These are phyloP conservation scores for Toxotes chatareus DNA, from an alignment of 2,113 vertebrate species.

Conservation along the genomic window DNA sequence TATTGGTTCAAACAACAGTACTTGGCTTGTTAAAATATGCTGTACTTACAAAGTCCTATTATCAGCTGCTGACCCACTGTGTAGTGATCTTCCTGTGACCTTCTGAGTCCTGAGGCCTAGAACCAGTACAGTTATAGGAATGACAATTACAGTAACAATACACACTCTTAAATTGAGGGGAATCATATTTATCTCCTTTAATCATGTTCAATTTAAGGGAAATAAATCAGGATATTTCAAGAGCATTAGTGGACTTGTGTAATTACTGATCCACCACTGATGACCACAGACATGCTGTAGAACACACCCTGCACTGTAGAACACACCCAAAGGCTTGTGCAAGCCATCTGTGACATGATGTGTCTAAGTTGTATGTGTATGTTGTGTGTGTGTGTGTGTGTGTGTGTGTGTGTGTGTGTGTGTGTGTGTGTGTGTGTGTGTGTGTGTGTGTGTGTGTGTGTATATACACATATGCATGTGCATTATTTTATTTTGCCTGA, in stretches of 20 bases:
- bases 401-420: neutral
- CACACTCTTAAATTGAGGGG: neutral
- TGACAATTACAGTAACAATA: conserved; percentile 13
- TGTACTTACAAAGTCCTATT: neutral
- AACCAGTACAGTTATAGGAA: neutral
- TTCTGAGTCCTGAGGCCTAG: neutral
- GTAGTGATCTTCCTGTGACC: neutral
- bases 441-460: neutral
- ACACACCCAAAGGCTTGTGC: conserved; percentile 45
- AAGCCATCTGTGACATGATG: conserved; percentile 14
- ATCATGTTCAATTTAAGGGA: conserved; percentile 38
- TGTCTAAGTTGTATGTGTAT: conserved; percentile 4
- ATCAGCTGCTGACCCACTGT: neutral
- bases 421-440: conserved; percentile 3
- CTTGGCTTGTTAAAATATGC: neutral
- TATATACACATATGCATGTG: neutral
- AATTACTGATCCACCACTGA: conserved; percentile 65
- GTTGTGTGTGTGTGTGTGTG: neutral
- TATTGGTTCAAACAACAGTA: neutral
- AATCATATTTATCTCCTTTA: conserved; percentile 23
- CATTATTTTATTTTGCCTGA: conserved; percentile 14
- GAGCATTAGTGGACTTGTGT: conserved; percentile 45
- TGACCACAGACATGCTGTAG: conserved; percentile 71
- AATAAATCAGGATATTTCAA: conserved; percentile 66
- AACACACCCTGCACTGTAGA: conserved; percentile 67